Percentiles rank a stretch among this genome's conserved stretches.
phyloP scores from a whole-genome alignment of 1,140 invertebrate genomes.

The Heterodera carotae region DNA sequence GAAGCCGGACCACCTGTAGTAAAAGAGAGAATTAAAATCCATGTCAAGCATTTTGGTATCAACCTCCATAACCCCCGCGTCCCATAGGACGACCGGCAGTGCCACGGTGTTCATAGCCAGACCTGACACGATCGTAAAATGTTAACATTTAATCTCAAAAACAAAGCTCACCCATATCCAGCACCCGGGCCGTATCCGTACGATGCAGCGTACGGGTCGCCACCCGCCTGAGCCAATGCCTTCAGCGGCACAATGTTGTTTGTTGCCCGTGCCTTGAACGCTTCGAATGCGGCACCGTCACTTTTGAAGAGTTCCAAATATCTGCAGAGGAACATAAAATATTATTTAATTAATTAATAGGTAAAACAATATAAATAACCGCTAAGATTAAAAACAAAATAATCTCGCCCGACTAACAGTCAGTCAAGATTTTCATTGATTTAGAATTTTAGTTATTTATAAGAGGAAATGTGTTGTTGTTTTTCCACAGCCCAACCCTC shows the following conservation, averaged over 20 bases:
- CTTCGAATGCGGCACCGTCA: slow-evolving; percentile 34
- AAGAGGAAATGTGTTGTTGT: background rate
- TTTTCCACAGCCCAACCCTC: background rate
- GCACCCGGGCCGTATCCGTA: slow-evolving; percentile 19
- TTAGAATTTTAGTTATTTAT: too few species aligned
- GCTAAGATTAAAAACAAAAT: too few species aligned
- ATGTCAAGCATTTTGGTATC: background rate
- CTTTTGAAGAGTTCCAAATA: slow-evolving; percentile 36
- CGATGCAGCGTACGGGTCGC: background rate
- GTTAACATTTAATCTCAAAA: background rate
- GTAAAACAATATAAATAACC: too few species aligned
- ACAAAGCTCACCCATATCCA: slow-evolving; percentile 21
- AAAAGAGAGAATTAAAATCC: background rate
- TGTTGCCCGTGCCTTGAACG: slow-evolving; percentile 25
- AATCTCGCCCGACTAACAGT: too few species aligned
- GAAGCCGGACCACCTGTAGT: slow-evolving; percentile 1
- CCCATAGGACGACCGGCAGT: slow-evolving; percentile 21
- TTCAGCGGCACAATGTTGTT: slow-evolving; percentile 38
- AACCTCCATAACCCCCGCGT: slow-evolving; percentile 17
- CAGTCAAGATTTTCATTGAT: too few species aligned
- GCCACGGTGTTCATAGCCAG: slow-evolving; percentile 25
- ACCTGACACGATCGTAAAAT: background rate
- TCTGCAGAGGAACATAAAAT: slow-evolving; percentile 3
- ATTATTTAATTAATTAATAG: too few species aligned
- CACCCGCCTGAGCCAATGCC: background rate